A percentile compares a stretch with the other conserved stretches of the same genome.
Conservation (phyloP, 2,888 invertebrate genomes). For the Aplocera efformata region DNA sequence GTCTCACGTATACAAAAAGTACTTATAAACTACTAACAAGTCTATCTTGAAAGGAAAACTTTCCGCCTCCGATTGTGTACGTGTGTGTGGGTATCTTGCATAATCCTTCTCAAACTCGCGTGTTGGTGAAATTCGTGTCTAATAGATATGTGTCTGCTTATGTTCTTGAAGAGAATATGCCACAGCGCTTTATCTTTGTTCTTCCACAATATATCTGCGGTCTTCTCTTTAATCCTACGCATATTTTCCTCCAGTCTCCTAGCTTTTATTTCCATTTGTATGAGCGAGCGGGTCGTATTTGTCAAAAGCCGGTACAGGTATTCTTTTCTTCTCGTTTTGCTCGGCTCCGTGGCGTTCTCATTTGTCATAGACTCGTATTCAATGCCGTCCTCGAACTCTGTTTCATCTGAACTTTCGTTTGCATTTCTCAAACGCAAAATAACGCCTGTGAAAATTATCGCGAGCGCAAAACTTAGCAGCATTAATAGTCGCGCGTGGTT, state of each 20-base stretch:
- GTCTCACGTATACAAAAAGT: conserved; percentile 39
- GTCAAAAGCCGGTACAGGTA: conserved; percentile 77
- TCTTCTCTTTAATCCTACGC: conserved; percentile 79
- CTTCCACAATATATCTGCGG: conserved; percentile 79
- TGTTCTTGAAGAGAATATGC: conserved; percentile 78
- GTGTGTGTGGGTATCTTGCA: conserved; percentile 61
- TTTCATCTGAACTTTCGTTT: conserved; percentile 37
- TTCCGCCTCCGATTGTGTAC: conserved; percentile 53
- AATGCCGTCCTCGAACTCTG: conserved; percentile 43
- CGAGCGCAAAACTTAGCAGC: conserved; percentile 58
- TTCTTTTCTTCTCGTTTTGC: conserved; percentile 71
- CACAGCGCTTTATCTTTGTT: conserved; percentile 77
- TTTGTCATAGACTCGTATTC: conserved; percentile 63
- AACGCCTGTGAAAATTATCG: conserved; percentile 56
- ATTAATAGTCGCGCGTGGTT: conserved; percentile 66
- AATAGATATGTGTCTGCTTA: conserved; percentile 75
- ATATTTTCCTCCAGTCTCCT: conserved; percentile 79
- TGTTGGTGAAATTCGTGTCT: conserved; percentile 76
- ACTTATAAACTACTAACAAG: conserved; percentile 33
- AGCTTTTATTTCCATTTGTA: conserved; percentile 81
- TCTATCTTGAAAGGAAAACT: conserved; percentile 50
- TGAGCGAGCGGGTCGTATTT: conserved; percentile 78
- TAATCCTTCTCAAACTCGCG: conserved; percentile 67
- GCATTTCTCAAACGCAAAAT: conserved; percentile 42
- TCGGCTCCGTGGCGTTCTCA: conserved; percentile 56